Percentiles rank a stretch among this genome's conserved stretches.
These are phyloP conservation scores for Drosophila kuntzei DNA, from an alignment of 2,888 invertebrate genomes.

Conservation along the genomic window DNA sequence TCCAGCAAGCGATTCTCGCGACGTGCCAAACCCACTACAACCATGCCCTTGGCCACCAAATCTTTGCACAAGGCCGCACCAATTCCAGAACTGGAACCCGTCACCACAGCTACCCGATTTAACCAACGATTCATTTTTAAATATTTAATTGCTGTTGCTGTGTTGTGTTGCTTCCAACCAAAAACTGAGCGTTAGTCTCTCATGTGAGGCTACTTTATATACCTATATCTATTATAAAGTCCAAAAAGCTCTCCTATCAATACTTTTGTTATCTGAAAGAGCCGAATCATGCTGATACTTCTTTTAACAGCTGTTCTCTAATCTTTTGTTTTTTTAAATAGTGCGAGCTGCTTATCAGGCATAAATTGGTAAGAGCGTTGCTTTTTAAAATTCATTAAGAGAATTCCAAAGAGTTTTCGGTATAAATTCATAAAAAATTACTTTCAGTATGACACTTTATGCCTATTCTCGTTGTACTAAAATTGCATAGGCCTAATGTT, in stretches of 20 bases:
- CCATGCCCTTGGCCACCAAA: constrained; percentile 86
- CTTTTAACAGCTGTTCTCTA: background rate
- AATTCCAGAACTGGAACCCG: constrained; percentile 88
- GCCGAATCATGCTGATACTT: constrained; percentile 6
- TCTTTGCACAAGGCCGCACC: constrained; percentile 85
- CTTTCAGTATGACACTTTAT: background rate
- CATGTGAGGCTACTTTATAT: background rate
- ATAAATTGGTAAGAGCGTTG: background rate
- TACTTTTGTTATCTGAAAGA: background rate
- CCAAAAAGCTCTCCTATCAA: background rate
- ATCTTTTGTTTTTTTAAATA: background rate
- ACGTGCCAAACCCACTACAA: constrained; percentile 87
- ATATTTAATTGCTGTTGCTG: background rate
- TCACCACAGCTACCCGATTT: constrained; percentile 87
- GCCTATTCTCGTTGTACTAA: background rate
- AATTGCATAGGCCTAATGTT: no score
- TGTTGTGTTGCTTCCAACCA: background rate
- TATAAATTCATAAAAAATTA: background rate
- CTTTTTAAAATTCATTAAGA: background rate
- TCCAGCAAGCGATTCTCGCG: constrained; percentile 49
- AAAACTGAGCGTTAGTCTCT: background rate
- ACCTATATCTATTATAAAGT: background rate
- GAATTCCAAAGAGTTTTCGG: background rate
- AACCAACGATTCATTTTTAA: constrained; percentile 17
- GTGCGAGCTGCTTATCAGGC: background rate